Evolutionary conservation across 2,797 vertebrate genomes (phyloP), one percentile per base, ranked within the genome.

Genomic region (Chaetodon trifasciatus): DNA sequence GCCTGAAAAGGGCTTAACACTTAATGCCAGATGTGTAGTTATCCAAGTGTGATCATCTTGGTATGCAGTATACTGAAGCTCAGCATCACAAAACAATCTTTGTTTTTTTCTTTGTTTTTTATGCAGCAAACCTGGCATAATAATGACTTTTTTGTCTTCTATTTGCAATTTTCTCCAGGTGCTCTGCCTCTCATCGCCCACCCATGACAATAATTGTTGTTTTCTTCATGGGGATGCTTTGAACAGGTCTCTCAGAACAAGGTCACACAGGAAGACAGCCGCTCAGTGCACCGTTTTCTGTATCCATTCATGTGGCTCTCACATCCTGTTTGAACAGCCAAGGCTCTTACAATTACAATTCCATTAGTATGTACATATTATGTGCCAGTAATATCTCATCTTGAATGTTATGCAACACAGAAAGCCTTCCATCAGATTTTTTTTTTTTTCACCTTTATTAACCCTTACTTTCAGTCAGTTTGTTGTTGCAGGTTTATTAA

Each of bases 161-260:
- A 55, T 46, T 79, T 64, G 28, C 49, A 53, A 35, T 74, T 83
- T 67, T 65, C 52, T 82, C 53, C 58, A 70, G 70, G 63, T 78
- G 68, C 39, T 63, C 68, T 64, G 60, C 62, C 8, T 67, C 50
- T 49, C 37, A 24, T 83, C 11, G 21, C 55, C 76, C 76, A 75
- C 68, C 69, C 47, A 55, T 63, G 70, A 79, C 63, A 81, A 71
- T 65, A 85, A 88, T 78, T 73, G 64, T 57, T 78, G 70, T 76
- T 67, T 81, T 79, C 58, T 60, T 75, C 72, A 49, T 28, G 8
- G 21, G 28, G 44, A 68, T 4, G 21, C 81, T 76, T 81, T 78
- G 70, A 82, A 74, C 57, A 5, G 23, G 64, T 53, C 56, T 70
- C 60, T 53, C 35, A 72, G 57, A 82, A 80, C 67, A 79, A 85